Conservation (phyloP, 2,113 vertebrate species). For the Marcusenius ussheri region DNA sequence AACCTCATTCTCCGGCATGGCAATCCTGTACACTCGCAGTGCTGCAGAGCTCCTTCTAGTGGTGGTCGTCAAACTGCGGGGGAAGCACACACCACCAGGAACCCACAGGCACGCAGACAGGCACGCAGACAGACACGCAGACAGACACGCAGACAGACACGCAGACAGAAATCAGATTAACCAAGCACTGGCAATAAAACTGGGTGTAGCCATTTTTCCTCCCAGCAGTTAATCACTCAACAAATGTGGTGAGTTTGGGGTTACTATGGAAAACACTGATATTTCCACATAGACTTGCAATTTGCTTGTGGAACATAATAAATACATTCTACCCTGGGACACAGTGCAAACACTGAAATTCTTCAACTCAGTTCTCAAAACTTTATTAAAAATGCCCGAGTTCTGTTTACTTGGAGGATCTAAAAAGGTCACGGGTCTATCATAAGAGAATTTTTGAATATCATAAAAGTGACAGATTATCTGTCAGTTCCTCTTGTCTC, state of each 20-base stretch:
- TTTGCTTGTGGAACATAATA: not conserved
- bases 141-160: not conserved
- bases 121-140: not conserved
- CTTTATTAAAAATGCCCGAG: not conserved
- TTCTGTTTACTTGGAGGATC: not conserved
- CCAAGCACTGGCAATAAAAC: not conserved
- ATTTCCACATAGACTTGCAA: not conserved
- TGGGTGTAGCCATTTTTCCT: not conserved
- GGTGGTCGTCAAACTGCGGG: conserved; percentile 79
- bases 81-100: not conserved
- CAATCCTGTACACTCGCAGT: conserved; percentile 70
- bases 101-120: not conserved
- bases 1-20: conserved; percentile 78
- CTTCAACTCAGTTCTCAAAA: not conserved
- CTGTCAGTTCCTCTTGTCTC: conserved; percentile 1
- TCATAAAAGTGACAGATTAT: not conserved
- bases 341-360: not conserved
- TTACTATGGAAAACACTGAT: not conserved
- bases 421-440: not conserved
- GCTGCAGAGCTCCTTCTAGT: conserved; percentile 87
- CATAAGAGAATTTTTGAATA: not conserved
- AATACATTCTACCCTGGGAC: not conserved
- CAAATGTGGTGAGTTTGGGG: not conserved
- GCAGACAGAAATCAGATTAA: not conserved
- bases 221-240: not conserved